Percentiles rank a stretch among this genome's conserved stretches.
phyloP scores from a whole-genome alignment of 1,140 invertebrate genomes.

The Rhyacophila brunnea region DNA sequence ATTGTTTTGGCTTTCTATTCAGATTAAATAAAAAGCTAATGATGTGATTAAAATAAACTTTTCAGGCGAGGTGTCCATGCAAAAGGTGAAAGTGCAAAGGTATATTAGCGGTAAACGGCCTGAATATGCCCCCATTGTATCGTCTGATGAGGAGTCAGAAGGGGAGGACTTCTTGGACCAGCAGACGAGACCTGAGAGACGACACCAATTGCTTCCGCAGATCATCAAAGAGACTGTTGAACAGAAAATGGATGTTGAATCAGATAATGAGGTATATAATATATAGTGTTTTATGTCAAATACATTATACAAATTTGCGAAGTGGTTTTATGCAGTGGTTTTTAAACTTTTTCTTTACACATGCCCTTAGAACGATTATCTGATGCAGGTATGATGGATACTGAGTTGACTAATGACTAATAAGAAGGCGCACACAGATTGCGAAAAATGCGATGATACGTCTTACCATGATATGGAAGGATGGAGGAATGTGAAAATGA shows the following conservation, averaged over 20 bases:
- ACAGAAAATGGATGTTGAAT: constrained; percentile 40
- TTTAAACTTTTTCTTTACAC: too few species aligned
- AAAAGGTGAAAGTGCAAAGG: constrained; percentile 93
- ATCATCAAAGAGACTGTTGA: constrained; percentile 54
- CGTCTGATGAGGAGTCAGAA: constrained; percentile 81
- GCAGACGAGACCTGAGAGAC: constrained; percentile 45
- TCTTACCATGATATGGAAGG: too few species aligned
- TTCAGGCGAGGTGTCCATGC: constrained; percentile 89
- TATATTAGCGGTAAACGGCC: constrained; percentile 92
- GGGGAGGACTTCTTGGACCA: constrained; percentile 80
- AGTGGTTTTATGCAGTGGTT: too few species aligned
- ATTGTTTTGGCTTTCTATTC: background rate
- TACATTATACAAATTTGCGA: too few species aligned
- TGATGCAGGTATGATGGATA: too few species aligned
- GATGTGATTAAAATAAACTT: constrained; percentile 23
- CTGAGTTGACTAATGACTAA: too few species aligned
- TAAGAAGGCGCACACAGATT: too few species aligned
- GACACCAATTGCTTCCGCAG: constrained; percentile 44
- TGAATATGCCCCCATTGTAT: constrained; percentile 83
- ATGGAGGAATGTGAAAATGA: too few species aligned
- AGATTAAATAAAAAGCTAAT: background rate
- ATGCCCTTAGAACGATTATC: too few species aligned
- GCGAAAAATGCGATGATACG: too few species aligned
- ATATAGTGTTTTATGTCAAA: too few species aligned
- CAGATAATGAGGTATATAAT: constrained; percentile 51